These are phyloP conservation scores for Myopa tessellatipennis DNA, from an alignment of 2,888 invertebrate genomes.

Conservation along the genomic window DNA sequence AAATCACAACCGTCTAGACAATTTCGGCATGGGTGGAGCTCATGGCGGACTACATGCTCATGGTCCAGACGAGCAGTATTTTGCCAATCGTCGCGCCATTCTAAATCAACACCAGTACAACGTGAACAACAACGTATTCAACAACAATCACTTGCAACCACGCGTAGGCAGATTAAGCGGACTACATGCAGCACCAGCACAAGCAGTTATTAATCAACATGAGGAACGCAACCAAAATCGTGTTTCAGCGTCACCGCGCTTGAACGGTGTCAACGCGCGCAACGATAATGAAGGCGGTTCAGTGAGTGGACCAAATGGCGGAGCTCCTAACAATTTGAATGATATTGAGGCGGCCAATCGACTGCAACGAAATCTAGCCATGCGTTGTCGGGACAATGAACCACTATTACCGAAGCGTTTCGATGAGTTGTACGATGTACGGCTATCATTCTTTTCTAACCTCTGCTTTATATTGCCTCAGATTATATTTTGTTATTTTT, in stretches of 20 bases:
- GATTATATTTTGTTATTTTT: background rate
- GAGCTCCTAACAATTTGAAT: slow-evolving; percentile 45
- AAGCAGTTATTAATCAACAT: slow-evolving; percentile 24
- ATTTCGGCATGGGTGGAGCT: slow-evolving; percentile 55
- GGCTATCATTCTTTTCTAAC: background rate
- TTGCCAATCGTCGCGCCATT: slow-evolving; percentile 62
- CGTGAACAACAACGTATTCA: slow-evolving; percentile 58
- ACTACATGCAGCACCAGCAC: slow-evolving; percentile 52
- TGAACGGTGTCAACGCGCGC: slow-evolving; percentile 45
- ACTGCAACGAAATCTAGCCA: slow-evolving; percentile 65
- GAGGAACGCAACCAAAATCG: slow-evolving; percentile 56
- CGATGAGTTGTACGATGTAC: slow-evolving; percentile 66
- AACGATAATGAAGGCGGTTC: slow-evolving; percentile 50
- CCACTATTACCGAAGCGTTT: slow-evolving; percentile 66
- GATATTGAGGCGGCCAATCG: slow-evolving; percentile 66
- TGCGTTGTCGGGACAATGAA: slow-evolving; percentile 65
- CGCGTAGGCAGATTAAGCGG: slow-evolving; percentile 59
- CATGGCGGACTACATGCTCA: slow-evolving; percentile 48
- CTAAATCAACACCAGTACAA: slow-evolving; percentile 61
- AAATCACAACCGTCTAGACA: slow-evolving; percentile 49
- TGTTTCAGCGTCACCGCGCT: slow-evolving; percentile 49
- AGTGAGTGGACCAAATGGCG: slow-evolving; percentile 3
- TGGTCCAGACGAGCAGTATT: slow-evolving; percentile 60
- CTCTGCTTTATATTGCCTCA: background rate
- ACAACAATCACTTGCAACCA: slow-evolving; percentile 58